Percentiles rank a stretch among this genome's conserved stretches.
Evolutionary conservation across 2,888 invertebrate genomes (phyloP).

Genomic region (Hedya salicella): DNA sequence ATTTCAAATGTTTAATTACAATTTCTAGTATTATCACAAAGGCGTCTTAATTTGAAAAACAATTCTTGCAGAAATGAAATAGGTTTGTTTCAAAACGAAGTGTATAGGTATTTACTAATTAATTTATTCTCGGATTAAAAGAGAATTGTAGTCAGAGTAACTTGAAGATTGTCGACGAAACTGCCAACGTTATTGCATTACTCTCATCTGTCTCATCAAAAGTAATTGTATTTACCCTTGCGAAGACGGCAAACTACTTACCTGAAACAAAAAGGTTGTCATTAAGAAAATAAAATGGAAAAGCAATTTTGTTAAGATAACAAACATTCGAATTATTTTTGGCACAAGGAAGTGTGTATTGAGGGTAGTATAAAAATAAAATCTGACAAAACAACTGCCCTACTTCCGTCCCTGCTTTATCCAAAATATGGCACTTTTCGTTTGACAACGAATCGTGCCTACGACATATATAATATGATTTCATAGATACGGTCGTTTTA

Average conservation of each 20-base stretch:
- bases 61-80: neutral
- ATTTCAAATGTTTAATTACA: too few species aligned
- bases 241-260: constrained; percentile 54
- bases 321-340: neutral
- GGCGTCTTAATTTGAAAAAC: too few species aligned
- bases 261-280: constrained; percentile 60
- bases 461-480: too few species aligned
- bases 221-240: constrained; percentile 24
- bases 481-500: too few species aligned
- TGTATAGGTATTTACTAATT: neutral
- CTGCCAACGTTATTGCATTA: neutral
- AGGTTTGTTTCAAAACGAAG: neutral
- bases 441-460: too few species aligned
- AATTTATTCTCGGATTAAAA: neutral
- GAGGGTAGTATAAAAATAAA: neutral
- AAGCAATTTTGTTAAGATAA: neutral
- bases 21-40: too few species aligned
- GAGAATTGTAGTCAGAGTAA: neutral
- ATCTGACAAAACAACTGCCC: too few species aligned
- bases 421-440: too few species aligned
- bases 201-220: constrained; percentile 19
- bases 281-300: constrained; percentile 48
- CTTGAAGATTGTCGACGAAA: neutral
- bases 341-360: constrained; percentile 7
- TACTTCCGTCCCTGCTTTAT: too few species aligned